Conservation (phyloP, 1,140 invertebrate species). For the Trichonephila clavata region DNA sequence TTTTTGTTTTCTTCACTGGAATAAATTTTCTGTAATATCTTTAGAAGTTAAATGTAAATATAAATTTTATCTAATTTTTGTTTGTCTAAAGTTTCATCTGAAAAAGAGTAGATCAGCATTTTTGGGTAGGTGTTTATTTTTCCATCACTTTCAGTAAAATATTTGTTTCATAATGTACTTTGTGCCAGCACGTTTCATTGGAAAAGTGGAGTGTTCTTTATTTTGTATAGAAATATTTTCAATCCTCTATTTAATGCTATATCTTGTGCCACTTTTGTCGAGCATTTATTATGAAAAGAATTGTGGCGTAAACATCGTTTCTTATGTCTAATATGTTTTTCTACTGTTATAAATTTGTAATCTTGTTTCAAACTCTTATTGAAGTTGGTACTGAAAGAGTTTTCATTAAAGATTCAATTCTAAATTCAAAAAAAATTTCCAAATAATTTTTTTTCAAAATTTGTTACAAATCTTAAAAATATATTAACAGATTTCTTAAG, state of each 20-base stretch:
- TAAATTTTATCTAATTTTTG: neutral
- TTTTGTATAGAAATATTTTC: constrained; percentile 2
- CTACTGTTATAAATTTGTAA: too few species aligned
- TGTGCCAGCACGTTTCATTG: neutral
- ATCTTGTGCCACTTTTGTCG: neutral
- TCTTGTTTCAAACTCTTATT: too few species aligned
- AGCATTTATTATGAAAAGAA: too few species aligned
- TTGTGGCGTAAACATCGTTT: too few species aligned
- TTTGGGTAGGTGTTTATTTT: neutral
- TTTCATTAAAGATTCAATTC: too few species aligned
- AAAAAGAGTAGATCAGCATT: neutral
- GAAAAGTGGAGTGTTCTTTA: neutral
- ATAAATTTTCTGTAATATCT: neutral
- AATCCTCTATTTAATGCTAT: neutral
- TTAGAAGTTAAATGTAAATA: neutral
- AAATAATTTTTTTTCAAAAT: too few species aligned
- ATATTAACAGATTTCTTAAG: too few species aligned
- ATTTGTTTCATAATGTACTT: neutral
- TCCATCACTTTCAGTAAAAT: neutral
- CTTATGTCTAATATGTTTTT: too few species aligned
- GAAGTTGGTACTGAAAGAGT: too few species aligned
- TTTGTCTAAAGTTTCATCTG: neutral
- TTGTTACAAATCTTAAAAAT: too few species aligned
- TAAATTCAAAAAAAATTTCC: too few species aligned
- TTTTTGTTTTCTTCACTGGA: neutral